Conservation (phyloP, 2,888 invertebrate species). For the Cryptus armator region DNA sequence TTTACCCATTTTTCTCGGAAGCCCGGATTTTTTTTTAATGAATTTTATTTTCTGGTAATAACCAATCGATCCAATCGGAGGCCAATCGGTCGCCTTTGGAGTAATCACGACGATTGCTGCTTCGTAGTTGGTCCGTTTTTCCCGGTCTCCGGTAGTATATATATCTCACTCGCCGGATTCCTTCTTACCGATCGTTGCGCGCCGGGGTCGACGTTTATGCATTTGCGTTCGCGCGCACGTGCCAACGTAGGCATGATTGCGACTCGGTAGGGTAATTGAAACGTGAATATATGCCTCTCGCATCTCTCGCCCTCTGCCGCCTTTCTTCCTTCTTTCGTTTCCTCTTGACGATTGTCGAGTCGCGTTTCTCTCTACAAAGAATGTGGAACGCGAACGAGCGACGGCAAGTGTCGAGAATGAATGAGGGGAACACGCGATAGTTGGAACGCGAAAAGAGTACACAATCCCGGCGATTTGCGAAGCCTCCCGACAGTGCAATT, state of each 20-base stretch:
- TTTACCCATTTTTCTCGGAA: too few species aligned
- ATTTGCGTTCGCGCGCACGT: slow-evolving; percentile 44
- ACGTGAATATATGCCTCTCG: slow-evolving; percentile 39
- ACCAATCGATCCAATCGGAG: too few species aligned
- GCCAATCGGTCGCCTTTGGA: too few species aligned
- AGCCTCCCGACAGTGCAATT: not conserved
- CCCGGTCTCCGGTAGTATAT: not conserved
- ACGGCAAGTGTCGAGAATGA: slow-evolving; percentile 21
- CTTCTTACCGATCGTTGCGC: not conserved
- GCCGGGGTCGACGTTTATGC: not conserved
- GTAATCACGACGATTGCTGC: too few species aligned
- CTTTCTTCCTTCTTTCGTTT: not conserved
- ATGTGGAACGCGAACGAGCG: slow-evolving; percentile 24
- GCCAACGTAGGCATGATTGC: slow-evolving; percentile 52
- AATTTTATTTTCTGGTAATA: too few species aligned
- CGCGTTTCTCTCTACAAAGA: slow-evolving; percentile 20
- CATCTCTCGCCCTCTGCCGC: slow-evolving; percentile 4
- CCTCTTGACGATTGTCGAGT: slow-evolving; percentile 30
- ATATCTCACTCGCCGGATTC: not conserved
- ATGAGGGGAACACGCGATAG: not conserved
- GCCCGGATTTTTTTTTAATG: too few species aligned
- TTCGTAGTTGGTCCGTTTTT: not conserved
- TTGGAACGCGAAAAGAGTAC: not conserved
- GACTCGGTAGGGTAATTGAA: slow-evolving; percentile 58
- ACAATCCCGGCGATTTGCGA: too few species aligned